Evolutionary conservation across 1,140 invertebrate genomes (phyloP).

Genomic region (Dendrolimus punctatus): DNA sequence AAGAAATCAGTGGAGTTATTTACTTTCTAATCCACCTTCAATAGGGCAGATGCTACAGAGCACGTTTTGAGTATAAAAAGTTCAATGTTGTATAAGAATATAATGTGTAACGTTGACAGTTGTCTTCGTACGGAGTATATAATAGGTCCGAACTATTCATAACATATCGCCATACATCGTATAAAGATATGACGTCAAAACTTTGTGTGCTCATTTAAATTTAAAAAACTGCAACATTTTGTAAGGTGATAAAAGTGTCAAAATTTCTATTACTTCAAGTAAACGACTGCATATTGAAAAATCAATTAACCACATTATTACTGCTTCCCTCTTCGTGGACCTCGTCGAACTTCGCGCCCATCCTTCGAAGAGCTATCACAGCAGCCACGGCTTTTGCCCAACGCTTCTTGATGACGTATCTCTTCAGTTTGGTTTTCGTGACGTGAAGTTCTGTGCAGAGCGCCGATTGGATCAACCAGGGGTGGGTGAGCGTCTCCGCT

Average conservation of each 20-base stretch:
- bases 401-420: slow-evolving; percentile 91
- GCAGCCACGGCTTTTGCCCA: slow-evolving; percentile 91
- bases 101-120: no score
- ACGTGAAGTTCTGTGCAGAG: slow-evolving; percentile 78
- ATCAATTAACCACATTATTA: slow-evolving; percentile 16
- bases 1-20: no score
- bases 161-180: no score
- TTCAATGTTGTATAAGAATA: no score
- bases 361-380: slow-evolving; percentile 77
- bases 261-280: not conserved
- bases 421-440: slow-evolving; percentile 87
- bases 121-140: no score
- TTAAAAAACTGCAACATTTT: no score
- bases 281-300: not conserved
- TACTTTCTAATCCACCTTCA: no score
- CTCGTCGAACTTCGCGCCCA: slow-evolving; percentile 68
- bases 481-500: slow-evolving; percentile 78
- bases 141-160: no score
- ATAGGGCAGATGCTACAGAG: no score
- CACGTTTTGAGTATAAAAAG: no score
- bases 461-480: slow-evolving; percentile 79
- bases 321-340: slow-evolving; percentile 28
- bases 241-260: not conserved
- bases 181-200: no score
- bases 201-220: no score